Conservation (phyloP, 1,140 invertebrate genomes). For the Papilio polyxenes region DNA sequence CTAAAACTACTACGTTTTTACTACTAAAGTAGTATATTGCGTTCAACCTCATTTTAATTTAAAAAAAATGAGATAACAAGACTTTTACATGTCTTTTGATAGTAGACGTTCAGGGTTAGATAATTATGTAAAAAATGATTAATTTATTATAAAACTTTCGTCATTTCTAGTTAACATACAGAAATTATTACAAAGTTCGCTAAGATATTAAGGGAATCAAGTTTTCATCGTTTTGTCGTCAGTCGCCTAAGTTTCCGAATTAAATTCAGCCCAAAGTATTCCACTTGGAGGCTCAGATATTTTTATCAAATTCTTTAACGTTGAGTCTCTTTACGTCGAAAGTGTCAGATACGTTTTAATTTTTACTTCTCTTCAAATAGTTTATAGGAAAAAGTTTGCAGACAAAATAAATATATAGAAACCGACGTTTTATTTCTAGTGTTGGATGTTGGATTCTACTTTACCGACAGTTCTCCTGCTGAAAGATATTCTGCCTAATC, state of each 20-base stretch:
- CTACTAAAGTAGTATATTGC: neutral
- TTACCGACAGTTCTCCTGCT: too few relatives aligned
- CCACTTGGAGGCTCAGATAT: neutral
- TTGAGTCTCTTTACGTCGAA: neutral
- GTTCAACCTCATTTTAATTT: neutral
- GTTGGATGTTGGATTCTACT: too few relatives aligned
- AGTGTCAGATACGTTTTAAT: neutral
- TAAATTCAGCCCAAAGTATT: conserved; percentile 15
- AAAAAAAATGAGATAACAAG: neutral
- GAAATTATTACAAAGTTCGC: neutral
- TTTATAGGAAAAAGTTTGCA: neutral
- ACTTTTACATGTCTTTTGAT: too few relatives aligned
- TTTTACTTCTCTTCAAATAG: neutral
- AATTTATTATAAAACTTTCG: neutral
- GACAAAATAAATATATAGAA: neutral
- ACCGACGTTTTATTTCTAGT: neutral
- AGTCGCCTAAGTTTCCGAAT: conserved; percentile 27
- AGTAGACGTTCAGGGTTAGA: too few relatives aligned
- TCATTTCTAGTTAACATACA: conserved; percentile 8
- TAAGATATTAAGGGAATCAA: neutral
- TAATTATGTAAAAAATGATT: neutral
- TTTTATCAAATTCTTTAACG: conserved; percentile 17
- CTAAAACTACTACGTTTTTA: neutral
- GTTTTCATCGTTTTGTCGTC: conserved; percentile 3
- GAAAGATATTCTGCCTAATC: too few relatives aligned